phyloP scores from a whole-genome alignment of 2,113 vertebrate species.

The Thunnus maccoyii region DNA sequence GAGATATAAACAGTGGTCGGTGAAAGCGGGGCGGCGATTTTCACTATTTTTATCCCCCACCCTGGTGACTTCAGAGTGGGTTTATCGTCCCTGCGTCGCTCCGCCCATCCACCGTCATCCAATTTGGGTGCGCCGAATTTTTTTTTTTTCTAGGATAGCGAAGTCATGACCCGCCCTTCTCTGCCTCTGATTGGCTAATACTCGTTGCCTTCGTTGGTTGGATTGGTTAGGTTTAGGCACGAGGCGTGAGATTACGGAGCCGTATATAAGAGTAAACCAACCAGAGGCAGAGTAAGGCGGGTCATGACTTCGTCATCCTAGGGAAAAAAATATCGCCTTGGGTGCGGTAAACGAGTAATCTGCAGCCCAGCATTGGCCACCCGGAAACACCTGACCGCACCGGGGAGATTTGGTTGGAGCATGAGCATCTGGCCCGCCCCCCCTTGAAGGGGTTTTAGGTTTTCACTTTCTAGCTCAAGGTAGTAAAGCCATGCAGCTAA shows the following conservation, averaged over 20 bases:
- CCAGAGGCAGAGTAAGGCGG: no score
- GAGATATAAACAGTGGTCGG: slow-evolving; percentile 35
- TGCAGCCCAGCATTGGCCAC: slow-evolving; percentile 45
- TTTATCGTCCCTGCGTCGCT: slow-evolving; percentile 59
- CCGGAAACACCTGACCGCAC: neutral
- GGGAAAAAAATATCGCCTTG: no score
- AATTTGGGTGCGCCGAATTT: slow-evolving; percentile 75
- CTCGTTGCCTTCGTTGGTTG: no score
- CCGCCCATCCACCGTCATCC: slow-evolving; percentile 71
- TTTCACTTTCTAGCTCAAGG: neutral
- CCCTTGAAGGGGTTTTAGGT: neutral
- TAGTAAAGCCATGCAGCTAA: neutral
- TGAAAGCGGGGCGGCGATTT: slow-evolving; percentile 18
- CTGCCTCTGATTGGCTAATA: neutral
- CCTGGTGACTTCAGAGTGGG: slow-evolving; percentile 39
- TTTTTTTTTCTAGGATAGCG: no score
- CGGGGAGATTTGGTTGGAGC: neutral
- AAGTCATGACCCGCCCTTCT: no score
- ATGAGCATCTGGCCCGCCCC: neutral
- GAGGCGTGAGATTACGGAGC: no score
- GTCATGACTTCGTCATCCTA: no score
- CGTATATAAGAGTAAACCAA: no score
- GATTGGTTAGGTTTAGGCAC: no score
- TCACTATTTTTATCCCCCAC: slow-evolving; percentile 54
- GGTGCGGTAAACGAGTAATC: slow-evolving; percentile 57